Percentiles rank a stretch among this genome's conserved stretches.
phyloP scores from a whole-genome alignment of 2,797 vertebrate genomes.

The Lindbergichthys nudifrons region DNA sequence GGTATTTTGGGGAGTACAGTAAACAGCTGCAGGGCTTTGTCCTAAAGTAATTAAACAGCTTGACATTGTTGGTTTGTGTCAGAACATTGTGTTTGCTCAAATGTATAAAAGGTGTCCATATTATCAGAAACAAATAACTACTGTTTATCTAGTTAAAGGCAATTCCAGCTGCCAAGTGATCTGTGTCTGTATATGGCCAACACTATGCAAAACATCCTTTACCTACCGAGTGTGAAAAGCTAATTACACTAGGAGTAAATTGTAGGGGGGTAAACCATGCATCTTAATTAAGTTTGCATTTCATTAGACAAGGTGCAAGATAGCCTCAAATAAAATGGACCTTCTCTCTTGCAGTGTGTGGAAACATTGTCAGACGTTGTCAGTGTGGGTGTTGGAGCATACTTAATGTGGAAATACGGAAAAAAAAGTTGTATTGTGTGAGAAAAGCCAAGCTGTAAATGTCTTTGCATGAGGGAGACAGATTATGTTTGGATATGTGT shows the following conservation, averaged over 20 bases:
- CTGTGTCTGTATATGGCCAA: constrained; percentile 36
- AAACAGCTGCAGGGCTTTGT: constrained; percentile 45
- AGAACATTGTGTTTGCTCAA: constrained; percentile 36
- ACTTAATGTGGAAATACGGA: constrained; percentile 11
- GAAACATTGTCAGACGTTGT: constrained; percentile 19
- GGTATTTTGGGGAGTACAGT: constrained; percentile 14
- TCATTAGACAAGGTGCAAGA: constrained; percentile 76
- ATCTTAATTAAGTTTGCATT: constrained; percentile 82
- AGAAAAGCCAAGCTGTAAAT: not conserved
- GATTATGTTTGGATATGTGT: constrained; percentile 11
- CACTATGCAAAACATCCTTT: constrained; percentile 69
- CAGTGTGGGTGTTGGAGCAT: constrained; percentile 10
- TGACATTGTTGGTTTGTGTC: constrained; percentile 37
- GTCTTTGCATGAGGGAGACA: constrained; percentile 1
- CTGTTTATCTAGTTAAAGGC: constrained; percentile 31
- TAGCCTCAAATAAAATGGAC: constrained; percentile 53
- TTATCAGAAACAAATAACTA: constrained; percentile 22
- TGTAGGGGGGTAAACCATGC: constrained; percentile 69
- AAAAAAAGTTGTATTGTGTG: constrained; percentile 14
- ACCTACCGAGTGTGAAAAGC: constrained; percentile 77
- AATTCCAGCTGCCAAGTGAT: constrained; percentile 49
- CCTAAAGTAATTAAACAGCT: constrained; percentile 38
- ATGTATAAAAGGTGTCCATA: constrained; percentile 22
- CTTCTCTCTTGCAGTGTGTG: constrained; percentile 22
- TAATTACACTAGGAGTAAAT: constrained; percentile 79